phyloP scores from a whole-genome alignment of 1,140 invertebrate genomes.

The Meloidogyne exigua region DNA sequence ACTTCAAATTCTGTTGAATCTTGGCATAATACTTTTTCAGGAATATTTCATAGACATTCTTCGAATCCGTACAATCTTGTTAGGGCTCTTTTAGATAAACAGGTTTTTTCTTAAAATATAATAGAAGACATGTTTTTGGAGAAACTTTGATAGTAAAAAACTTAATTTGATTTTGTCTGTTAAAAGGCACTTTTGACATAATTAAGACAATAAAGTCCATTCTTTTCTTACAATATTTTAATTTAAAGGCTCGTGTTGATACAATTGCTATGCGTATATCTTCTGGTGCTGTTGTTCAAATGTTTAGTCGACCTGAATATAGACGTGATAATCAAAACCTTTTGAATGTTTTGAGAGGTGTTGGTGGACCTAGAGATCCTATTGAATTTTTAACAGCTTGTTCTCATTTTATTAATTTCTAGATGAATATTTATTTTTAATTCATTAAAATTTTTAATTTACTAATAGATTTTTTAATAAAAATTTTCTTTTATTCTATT shows the following conservation, averaged over 20 bases:
- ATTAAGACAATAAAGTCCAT: too few species aligned
- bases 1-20: slow-evolving; percentile 6
- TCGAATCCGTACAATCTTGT: slow-evolving; percentile 11
- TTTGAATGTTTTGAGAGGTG: slow-evolving; percentile 2
- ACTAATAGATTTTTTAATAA: neutral
- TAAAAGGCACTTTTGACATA: too few species aligned
- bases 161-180: too few species aligned
- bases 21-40: slow-evolving; percentile 6
- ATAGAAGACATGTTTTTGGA: neutral
- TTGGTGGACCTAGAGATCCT: neutral
- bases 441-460: neutral
- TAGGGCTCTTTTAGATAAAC: slow-evolving; percentile 11
- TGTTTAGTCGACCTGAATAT: slow-evolving; percentile 17
- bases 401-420: neutral
- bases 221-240: too few species aligned
- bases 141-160: too few species aligned
- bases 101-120: neutral
- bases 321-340: neutral
- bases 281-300: neutral
- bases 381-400: slow-evolving; percentile 5
- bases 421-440: neutral
- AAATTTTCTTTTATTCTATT: neutral
- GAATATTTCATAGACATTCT: slow-evolving; percentile 3
- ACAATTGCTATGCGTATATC: neutral
- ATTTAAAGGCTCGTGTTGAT: slow-evolving; percentile 3